A percentile compares a stretch with the other conserved stretches of the same genome.
Conservation (phyloP, 1,140 invertebrate genomes). For the Harlomillsia oculata region DNA sequence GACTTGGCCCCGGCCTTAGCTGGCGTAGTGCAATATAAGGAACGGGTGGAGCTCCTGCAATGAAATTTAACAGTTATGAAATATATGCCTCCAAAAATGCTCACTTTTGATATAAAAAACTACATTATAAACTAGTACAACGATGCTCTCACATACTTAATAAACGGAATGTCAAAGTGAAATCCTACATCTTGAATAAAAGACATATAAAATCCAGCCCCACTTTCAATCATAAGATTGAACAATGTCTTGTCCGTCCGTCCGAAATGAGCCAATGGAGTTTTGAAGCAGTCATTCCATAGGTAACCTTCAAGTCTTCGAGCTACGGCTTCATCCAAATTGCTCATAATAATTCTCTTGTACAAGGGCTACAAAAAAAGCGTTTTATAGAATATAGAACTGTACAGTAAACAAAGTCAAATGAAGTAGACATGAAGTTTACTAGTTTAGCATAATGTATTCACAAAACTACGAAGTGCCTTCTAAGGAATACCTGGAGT, state of each 20-base stretch:
- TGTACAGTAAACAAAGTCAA: neutral
- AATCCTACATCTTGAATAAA: constrained; percentile 34
- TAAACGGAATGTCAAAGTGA: constrained; percentile 31
- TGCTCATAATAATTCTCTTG: constrained; percentile 24
- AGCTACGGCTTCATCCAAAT: constrained; percentile 26
- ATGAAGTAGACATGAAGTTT: too few relatives aligned
- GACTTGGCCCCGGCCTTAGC: constrained; percentile 1
- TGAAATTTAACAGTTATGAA: too few relatives aligned
- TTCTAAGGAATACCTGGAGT: constrained; percentile 32
- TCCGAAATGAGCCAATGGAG: constrained; percentile 24
- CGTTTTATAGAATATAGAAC: neutral
- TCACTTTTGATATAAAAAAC: too few relatives aligned
- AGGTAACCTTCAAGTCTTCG: constrained; percentile 25
- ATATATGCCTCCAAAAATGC: too few relatives aligned
- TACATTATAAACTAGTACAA: neutral
- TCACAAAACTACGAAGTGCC: too few relatives aligned
- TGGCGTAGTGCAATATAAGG: constrained; percentile 20
- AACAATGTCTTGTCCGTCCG: constrained; percentile 26
- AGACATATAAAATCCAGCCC: constrained; percentile 31
- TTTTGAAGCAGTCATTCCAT: constrained; percentile 35
- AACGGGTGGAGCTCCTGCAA: constrained; percentile 2
- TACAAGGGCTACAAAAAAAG: constrained; percentile 23
- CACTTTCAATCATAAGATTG: constrained; percentile 30
- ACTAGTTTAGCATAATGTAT: too few relatives aligned
- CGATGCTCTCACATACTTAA: constrained; percentile 19